Evolutionary conservation across 2,113 vertebrate species (phyloP), one percentile per base, ranked within the genome.

Genomic region (Lamprotornis superbus): DNA sequence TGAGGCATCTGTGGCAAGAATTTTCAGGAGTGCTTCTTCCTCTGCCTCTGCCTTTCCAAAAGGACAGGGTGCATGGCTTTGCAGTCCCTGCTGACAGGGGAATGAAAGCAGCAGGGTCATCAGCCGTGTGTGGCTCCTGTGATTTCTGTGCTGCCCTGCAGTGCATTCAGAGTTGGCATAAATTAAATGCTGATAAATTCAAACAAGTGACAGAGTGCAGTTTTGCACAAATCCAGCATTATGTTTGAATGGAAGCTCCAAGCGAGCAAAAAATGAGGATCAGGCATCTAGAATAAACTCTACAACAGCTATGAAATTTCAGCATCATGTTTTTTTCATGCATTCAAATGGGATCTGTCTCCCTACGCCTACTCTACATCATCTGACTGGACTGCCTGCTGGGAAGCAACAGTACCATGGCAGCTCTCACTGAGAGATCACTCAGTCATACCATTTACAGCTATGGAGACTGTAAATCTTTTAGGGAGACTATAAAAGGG

Each of bases 281-380:
- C 83, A 95, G 77, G 75, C 73, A 13, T 80, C 94, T 79, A 83
- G 87, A 97, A 96, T 86, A 86, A 90, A 87, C 81, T 60, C 85
- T 77, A 79, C 95, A 95, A 93, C 92, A 89, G 83, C 93, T 96
- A 97, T 95, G 88, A 95, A 94, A 97, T 95, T 95, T 95, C 88
- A 94, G 95, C 84, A 95, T 95, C 93, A 93, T 97, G 95, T 95
- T 97, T 97, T 94, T 96, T 96, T 97, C 93, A 97, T 97, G 96
- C 95, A 94, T 96, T 97, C 94, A 97, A 97, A 97, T 94, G 84
- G 95, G 91, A 97, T 96, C 94, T 96, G 94, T 89, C 91, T 95
- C 69, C 70, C 89, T 90, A 46, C 2, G 73, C 90, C 90, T 96
- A 80, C 71, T 92, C 92, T 69, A 85, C 92, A 87, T 88, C 95